These are phyloP conservation scores for Etia nguti DNA, from an alignment of 2,113 vertebrate species.

Conservation along the genomic window DNA sequence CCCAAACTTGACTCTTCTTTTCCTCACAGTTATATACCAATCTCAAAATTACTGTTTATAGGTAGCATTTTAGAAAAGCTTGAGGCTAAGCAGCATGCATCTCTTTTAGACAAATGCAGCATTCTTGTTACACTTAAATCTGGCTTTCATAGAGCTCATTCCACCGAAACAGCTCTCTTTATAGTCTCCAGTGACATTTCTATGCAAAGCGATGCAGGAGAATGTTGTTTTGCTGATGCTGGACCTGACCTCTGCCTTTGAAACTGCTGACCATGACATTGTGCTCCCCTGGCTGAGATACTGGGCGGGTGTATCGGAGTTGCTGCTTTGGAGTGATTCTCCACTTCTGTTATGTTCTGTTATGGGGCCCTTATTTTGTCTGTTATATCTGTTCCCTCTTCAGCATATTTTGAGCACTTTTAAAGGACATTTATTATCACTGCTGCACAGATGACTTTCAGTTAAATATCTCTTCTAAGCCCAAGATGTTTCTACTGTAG, in stretches of 20 bases:
- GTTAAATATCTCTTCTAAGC: not conserved
- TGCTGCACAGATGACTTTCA: not conserved
- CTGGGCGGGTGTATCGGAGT: too few relatives aligned
- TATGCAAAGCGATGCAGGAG: not conserved
- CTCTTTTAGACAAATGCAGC: not conserved
- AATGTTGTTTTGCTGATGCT: not conserved
- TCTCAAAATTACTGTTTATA: fast-evolving
- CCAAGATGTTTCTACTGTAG: not conserved
- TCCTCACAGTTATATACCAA: not conserved
- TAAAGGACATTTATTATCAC: not conserved
- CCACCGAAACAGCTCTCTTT: not conserved
- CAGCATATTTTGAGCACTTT: not conserved
- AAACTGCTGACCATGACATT: not conserved
- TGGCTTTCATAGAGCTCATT: not conserved
- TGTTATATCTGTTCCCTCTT: not conserved
- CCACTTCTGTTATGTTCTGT: not conserved
- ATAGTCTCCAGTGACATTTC: not conserved
- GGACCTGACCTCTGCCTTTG: not conserved
- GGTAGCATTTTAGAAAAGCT: not conserved
- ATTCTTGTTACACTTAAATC: not conserved
- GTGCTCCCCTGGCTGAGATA: too few relatives aligned
- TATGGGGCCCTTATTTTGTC: not conserved
- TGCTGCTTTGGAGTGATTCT: not conserved
- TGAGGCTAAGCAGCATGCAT: not conserved
- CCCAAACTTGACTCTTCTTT: not conserved